These are phyloP conservation scores for Phyllotis vaccarum DNA, from an alignment of 2,797 vertebrate genomes.

Conservation along the genomic window DNA sequence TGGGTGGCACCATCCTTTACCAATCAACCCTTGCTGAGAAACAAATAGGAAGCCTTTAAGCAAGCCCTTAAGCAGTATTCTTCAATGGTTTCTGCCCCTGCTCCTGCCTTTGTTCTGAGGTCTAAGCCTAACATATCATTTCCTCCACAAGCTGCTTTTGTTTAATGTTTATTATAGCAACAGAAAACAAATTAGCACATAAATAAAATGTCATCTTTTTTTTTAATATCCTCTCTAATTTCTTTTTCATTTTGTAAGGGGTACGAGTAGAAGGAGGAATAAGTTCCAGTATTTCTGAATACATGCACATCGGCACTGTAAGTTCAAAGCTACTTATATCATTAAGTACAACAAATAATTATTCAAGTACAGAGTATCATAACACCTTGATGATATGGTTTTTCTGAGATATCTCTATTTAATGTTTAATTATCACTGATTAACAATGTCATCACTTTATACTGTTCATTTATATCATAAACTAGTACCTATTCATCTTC, in stretches of 20 bases:
- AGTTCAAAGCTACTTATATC: background rate
- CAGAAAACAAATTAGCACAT: background rate
- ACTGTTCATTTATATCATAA: conserved; percentile 1
- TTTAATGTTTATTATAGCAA: background rate
- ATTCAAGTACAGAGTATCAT: background rate
- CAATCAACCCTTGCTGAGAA: background rate
- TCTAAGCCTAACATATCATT: background rate
- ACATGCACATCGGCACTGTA: background rate
- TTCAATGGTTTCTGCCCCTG: background rate
- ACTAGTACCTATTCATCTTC: fast-evolving
- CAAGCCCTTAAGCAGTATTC: too few relatives aligned
- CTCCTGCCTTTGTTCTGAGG: too few relatives aligned
- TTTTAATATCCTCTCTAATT: background rate
- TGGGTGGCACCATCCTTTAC: background rate
- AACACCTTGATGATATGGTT: background rate
- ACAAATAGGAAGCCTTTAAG: too few relatives aligned
- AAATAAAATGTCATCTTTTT: background rate
- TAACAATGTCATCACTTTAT: background rate
- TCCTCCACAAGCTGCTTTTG: background rate
- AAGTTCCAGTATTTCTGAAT: background rate
- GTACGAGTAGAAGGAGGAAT: background rate
- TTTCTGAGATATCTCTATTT: background rate
- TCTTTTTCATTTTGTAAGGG: background rate
- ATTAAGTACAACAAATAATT: background rate
- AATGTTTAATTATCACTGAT: background rate